Base-by-base conservation (phyloP, 1,140 invertebrate species). In the Musca domestica region DNA sequence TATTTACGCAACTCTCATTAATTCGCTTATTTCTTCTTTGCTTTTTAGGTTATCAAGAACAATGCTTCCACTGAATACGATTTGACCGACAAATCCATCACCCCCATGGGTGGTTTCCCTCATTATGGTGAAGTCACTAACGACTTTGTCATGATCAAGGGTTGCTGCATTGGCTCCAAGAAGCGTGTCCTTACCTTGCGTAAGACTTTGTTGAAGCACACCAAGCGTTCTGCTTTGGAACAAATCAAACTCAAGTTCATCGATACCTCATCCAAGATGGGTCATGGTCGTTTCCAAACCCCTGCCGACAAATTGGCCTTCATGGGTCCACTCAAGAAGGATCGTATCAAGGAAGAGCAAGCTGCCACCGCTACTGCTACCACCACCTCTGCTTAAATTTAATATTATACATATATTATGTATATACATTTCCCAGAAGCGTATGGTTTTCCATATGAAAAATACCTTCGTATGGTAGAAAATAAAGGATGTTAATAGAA, bases 281-380 rank as follows among this genome's bases (percentile, higher is more conserved):
- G 98, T 84, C 98, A 99, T 83, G 98, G 98, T 88, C 92, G 98
- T 77, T 99, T 99, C 97, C 98, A 99, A 85, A 99, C 98, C 58
- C 88, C 91, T 69, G 92, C 93, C 69, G 98, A 99, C 84, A 99
- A 99, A 87, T 88, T 90, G 76, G 91, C 92, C 54, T 99, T 99
- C 83, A 98, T 99, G 96, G 96, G 95, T 82, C 91, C 90, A 48
- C 90, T 96, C 81, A 98, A 98, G 86, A 97, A 97, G 83, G 94
- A 97, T 82, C 88, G 92, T 54, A 84, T 94, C 70, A 90, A 91
- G 74, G 93, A 95, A 79, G 92, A 94, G 78, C 88, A 88, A 69
- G 89, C 88, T 49, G 84, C 87, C 2, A 76, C 88, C 17, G 80
- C 88, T 41, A 68, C 58, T 23, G 72, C 75, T 67, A 70, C 74